phyloP scores from a whole-genome alignment of 1,140 invertebrate genomes.

The Tetramorium simillimum region DNA sequence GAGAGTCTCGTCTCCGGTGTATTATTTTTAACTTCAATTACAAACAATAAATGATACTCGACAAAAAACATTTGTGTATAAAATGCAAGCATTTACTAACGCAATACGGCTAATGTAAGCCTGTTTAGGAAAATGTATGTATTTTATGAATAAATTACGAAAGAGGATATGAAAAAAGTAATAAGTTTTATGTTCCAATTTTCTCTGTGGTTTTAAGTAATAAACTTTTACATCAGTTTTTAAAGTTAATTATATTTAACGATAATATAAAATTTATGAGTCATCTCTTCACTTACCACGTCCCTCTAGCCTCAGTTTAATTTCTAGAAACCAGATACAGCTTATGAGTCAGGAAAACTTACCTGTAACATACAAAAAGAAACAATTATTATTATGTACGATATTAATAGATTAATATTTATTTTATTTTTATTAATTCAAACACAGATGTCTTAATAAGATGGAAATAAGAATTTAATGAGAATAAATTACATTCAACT shows the following conservation, averaged over 20 bases:
- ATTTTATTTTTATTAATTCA: not conserved
- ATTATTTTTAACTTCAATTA: not conserved
- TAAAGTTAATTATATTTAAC: not conserved
- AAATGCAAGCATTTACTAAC: not conserved
- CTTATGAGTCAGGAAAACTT: conserved; percentile 31
- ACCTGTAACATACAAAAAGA: conserved; percentile 66
- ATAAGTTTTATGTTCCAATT: not conserved
- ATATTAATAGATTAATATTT: not conserved
- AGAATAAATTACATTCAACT: not conserved
- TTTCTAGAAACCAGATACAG: not conserved
- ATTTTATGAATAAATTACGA: not conserved
- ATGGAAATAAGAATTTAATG: not conserved
- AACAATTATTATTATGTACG: not conserved
- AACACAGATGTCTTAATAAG: not conserved
- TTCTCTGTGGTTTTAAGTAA: not conserved
- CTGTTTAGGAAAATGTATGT: not conserved
- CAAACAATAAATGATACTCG: not conserved
- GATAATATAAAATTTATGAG: conserved; percentile 28
- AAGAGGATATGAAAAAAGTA: not conserved
- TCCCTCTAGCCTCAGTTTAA: not conserved
- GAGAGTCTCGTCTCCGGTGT: not conserved
- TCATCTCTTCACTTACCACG: conserved; percentile 39
- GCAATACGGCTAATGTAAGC: not conserved
- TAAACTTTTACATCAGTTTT: not conserved
- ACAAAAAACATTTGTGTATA: not conserved